Conservation (phyloP, 2,113 vertebrate species). For the Herpetotheres cachinnans region DNA sequence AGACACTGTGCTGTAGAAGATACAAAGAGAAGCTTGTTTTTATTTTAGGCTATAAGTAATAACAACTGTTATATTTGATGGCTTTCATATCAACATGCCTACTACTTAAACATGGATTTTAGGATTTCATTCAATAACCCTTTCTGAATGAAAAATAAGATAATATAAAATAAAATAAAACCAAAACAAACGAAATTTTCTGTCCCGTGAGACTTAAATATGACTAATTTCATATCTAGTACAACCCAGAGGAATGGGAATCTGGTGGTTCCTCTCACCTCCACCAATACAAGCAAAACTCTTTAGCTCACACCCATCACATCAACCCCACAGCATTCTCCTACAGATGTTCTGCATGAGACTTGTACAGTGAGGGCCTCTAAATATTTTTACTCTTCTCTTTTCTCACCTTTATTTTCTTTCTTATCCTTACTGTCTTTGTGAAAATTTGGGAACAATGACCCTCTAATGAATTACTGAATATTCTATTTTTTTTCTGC, state of each 20-base stretch:
- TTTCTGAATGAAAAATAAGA: background rate
- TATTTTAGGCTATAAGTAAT: background rate
- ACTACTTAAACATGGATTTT: background rate
- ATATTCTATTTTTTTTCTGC: background rate
- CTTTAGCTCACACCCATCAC: background rate
- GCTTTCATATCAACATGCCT: background rate
- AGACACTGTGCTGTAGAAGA: slow-evolving; percentile 85
- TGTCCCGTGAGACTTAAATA: background rate
- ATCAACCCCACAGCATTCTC: background rate
- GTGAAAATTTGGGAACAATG: background rate
- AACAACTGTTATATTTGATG: background rate
- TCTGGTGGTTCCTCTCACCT: background rate
- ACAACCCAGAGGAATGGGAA: background rate
- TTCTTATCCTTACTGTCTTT: background rate
- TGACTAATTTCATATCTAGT: background rate
- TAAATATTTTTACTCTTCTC: background rate
- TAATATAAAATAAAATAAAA: background rate
- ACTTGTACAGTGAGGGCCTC: background rate
- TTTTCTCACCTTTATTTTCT: background rate
- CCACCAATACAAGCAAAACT: background rate
- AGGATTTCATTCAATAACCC: background rate
- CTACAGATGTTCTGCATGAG: background rate
- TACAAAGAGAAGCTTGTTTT: background rate
- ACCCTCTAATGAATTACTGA: background rate
- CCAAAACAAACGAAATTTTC: background rate